Evolutionary conservation across 2,113 vertebrate genomes (phyloP), one percentile per base, ranked within the genome.

Genomic region (Pterocles gutturalis): DNA sequence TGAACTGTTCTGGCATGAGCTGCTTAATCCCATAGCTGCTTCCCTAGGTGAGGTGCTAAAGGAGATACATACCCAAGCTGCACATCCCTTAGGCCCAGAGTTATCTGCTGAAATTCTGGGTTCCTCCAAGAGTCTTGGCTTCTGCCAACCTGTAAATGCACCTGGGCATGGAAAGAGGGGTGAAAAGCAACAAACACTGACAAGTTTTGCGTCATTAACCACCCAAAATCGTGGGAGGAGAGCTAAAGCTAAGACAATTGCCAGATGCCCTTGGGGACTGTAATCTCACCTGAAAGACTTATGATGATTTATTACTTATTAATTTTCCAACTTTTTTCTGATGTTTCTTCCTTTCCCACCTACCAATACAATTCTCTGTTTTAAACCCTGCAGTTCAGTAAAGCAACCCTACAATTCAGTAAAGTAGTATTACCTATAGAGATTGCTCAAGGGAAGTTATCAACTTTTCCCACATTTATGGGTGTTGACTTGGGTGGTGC

Each of bases 241-340:
- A 73, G n/a, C 64, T 84, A 64, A 65, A 46, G 46, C 20, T 17
- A 28, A 93, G 19, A 17, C 15, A 55, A 10, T 29, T 82, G 14
- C 48, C 65, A 89, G 25, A 33, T 76, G 48, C 61, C 70, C 17
- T 33, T 33, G 26, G 57, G 78, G 70, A 29, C 3, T 76, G 48
- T 34, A 91, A 84, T 94, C 22, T 87, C 45, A 36, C 55, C 60
- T 87, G 43, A 64, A 95, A 76, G 64, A 45, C 20, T 72, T 48
- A 8, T 0, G 13, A 22, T 87, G 82, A 83, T 91, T 90, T 87
- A 83, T 83, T 78, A 57, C 33, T 43, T 54, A 38, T 2, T 90
- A 8, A 57, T 93, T 88, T 93, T 70, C 24, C 46, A 69, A 4
- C 26, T 70, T 89, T 24, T 82, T 33, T 24, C 55, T 72, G 29